A percentile compares a stretch with the other conserved stretches of the same genome.
phyloP scores from a whole-genome alignment of 2,113 vertebrate genomes.

The Hypocryptadius cinnamomeus region DNA sequence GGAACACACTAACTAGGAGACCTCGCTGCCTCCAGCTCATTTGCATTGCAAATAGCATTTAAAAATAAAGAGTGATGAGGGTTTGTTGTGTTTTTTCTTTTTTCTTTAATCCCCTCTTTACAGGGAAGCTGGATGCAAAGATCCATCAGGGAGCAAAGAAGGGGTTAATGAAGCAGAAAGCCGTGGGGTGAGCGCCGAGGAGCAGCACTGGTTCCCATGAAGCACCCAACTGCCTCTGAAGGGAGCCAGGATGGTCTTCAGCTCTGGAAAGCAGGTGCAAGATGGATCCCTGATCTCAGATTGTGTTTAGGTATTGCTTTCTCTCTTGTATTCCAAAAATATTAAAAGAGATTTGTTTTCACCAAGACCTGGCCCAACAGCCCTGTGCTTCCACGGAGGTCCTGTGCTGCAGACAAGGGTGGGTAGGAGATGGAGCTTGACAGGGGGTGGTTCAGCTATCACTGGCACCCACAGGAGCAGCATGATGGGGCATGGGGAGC shows the following conservation, averaged over 20 bases:
- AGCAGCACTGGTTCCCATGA: neutral
- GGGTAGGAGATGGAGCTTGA: neutral
- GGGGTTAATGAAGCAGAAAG: conserved; percentile 87
- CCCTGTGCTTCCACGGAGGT: neutral
- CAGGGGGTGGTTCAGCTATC: neutral
- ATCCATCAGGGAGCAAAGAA: conserved; percentile 96
- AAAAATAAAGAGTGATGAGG: conserved; percentile 58
- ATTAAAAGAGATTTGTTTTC: neutral
- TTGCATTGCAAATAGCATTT: conserved; percentile 74
- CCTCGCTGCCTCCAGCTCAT: conserved; percentile 61
- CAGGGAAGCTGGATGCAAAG: conserved; percentile 94
- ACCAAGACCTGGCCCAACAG: neutral
- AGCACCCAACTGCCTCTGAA: neutral
- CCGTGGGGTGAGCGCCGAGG: conserved; percentile 16
- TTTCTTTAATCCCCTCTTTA: conserved; percentile 24
- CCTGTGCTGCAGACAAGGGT: rapidly evolving
- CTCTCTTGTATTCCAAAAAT: neutral
- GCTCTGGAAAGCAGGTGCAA: neutral
- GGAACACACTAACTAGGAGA: conserved; percentile 65
- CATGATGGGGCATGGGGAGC: rapidly evolving
- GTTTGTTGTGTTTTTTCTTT: neutral
- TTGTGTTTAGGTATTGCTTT: neutral
- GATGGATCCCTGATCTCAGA: neutral
- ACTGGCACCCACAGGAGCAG: neutral
- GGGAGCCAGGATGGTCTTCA: neutral